These are phyloP conservation scores for Blera fallax DNA, from an alignment of 2,888 invertebrate species.

Conservation along the genomic window DNA sequence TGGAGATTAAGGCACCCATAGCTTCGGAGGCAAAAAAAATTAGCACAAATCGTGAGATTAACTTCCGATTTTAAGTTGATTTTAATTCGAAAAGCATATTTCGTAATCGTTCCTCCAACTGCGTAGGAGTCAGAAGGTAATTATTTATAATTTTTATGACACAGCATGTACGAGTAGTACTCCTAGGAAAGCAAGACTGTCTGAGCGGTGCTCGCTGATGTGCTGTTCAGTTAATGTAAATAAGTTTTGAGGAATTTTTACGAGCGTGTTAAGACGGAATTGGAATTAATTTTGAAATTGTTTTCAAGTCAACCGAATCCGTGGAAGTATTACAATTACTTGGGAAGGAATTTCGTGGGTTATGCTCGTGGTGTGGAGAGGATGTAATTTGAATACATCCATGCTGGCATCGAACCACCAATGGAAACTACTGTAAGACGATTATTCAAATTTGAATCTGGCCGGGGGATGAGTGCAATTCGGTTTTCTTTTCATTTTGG, in stretches of 20 bases:
- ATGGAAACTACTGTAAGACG: background rate
- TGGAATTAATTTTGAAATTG: constrained; percentile 36
- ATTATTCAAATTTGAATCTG: constrained; percentile 27
- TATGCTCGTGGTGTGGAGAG: background rate
- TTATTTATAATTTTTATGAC: constrained; percentile 50
- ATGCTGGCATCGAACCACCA: background rate
- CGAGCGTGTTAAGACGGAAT: constrained; percentile 17
- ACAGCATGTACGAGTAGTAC: constrained; percentile 16
- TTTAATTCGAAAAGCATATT: constrained; percentile 10
- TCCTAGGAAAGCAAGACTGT: background rate
- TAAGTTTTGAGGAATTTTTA: constrained; percentile 32
- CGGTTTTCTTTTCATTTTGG: background rate
- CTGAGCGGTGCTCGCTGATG: background rate
- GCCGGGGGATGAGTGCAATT: background rate
- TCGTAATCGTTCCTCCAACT: constrained; percentile 23
- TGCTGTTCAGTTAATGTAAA: background rate
- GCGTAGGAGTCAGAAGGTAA: constrained; percentile 45
- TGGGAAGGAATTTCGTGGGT: background rate
- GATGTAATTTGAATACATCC: constrained; percentile 5
- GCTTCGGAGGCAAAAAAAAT: constrained; percentile 1
- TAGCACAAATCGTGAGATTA: constrained; percentile 52
- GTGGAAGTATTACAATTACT: constrained; percentile 5
- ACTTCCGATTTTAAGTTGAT: constrained; percentile 58
- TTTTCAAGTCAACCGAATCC: constrained; percentile 39
- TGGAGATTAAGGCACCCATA: background rate